A percentile compares a stretch with the other conserved stretches of the same genome.
phyloP scores from a whole-genome alignment of 92 coral and sea anemone species.

The Nematostella vectensis region DNA sequence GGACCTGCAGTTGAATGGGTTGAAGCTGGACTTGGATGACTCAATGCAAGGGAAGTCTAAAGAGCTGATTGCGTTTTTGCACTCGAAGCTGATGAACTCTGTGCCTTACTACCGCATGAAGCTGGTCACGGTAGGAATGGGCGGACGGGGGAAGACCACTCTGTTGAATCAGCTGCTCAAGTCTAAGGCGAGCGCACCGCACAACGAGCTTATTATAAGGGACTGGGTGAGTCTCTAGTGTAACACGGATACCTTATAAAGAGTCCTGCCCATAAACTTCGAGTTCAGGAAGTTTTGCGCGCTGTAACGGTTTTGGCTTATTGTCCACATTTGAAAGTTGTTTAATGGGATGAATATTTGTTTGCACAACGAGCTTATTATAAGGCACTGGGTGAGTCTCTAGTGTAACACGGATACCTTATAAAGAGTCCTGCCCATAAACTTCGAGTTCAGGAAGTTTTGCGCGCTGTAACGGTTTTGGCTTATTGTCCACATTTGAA shows the following conservation, averaged over 20 bases:
- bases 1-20: conserved; percentile 68
- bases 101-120: conserved; percentile 90
- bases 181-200: conserved; percentile 28
- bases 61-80: conserved; percentile 80
- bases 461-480: too few species aligned
- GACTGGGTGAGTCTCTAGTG: conserved; percentile 70
- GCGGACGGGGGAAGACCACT: conserved; percentile 87
- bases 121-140: conserved; percentile 72
- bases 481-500: too few species aligned
- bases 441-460: too few species aligned
- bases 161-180: conserved; percentile 61
- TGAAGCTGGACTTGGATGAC: conserved; percentile 69
- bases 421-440: too few species aligned
- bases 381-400: conserved; percentile 66
- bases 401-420: too few species aligned
- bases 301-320: too few species aligned
- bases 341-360: too few species aligned
- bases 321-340: too few species aligned
- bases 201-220: conserved; percentile 49
- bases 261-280: too few species aligned
- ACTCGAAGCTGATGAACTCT: conserved; percentile 71
- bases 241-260: too few species aligned
- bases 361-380: conserved; percentile 44
- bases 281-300: too few species aligned
- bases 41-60: conserved; percentile 74